These are phyloP conservation scores for Neofelis nebulosa DNA, from an alignment of 2,113 vertebrate species.

Conservation along the genomic window DNA sequence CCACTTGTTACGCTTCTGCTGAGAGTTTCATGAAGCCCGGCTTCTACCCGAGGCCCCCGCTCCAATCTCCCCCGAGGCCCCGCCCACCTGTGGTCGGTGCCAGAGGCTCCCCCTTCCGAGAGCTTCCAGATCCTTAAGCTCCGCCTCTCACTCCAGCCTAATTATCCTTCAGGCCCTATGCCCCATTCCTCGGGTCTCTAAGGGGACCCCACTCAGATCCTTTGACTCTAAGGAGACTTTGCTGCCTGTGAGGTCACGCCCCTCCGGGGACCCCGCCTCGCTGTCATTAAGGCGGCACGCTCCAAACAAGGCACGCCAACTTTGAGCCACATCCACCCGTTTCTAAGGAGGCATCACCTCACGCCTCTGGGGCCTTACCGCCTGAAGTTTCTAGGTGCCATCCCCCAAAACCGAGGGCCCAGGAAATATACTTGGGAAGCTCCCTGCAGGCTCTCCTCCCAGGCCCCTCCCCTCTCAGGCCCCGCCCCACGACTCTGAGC, in stretches of 20 bases:
- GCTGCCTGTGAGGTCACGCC: not conserved
- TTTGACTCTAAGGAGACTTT: not conserved
- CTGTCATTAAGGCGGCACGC: not conserved
- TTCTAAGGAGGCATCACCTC: not conserved
- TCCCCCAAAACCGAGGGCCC: not conserved
- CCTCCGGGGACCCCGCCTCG: not conserved
- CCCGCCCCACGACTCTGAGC: not conserved
- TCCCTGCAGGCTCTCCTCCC: accelerated
- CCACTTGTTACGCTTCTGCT: accelerated
- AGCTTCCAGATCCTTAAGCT: not conserved
- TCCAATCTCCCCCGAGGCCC: not conserved
- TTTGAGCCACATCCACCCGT: not conserved
- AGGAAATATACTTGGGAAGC: not conserved
- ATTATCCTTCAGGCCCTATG: not conserved
- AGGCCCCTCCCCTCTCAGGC: not conserved
- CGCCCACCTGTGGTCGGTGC: not conserved
- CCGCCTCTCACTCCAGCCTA: not conserved
- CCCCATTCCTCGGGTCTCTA: not conserved
- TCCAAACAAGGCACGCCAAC: not conserved
- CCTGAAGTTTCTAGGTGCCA: not conserved
- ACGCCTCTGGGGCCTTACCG: not conserved
- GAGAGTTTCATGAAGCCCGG: accelerated
- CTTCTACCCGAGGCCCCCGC: not conserved
- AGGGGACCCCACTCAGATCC: not conserved
- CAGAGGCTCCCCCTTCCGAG: not conserved